A percentile compares a stretch with the other conserved stretches of the same genome.
Conservation (phyloP, 2,113 vertebrate genomes). For the Rhagologus leucostigma region DNA sequence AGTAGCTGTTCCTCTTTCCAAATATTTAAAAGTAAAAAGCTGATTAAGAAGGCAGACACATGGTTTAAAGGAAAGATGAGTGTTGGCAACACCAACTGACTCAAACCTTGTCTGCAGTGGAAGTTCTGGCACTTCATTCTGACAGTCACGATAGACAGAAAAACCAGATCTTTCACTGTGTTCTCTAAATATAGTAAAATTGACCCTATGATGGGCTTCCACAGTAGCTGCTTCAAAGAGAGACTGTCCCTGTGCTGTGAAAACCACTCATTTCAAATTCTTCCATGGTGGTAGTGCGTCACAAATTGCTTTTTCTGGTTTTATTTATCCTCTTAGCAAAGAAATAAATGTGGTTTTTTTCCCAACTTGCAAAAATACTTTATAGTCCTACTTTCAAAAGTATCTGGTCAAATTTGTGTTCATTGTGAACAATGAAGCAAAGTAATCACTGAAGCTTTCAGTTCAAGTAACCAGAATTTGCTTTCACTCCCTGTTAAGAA, state of each 20-base stretch:
- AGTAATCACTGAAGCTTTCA: background rate
- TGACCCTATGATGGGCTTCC: background rate
- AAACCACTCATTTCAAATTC: background rate
- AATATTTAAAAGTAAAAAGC: background rate
- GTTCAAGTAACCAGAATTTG: background rate
- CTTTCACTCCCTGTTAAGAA: background rate
- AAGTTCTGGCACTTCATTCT: background rate
- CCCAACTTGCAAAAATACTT: background rate
- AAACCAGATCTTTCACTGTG: fast-evolving
- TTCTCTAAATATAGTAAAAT: background rate
- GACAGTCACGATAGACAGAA: background rate
- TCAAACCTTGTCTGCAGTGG: background rate
- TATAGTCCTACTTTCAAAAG: background rate
- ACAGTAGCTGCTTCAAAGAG: background rate
- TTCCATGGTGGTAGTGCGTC: background rate
- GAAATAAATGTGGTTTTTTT: background rate
- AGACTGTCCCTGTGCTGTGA: background rate
- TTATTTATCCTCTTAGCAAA: background rate
- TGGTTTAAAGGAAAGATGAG: background rate
- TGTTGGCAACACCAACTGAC: background rate
- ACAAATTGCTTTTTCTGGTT: background rate
- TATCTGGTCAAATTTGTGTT: background rate
- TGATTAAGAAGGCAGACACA: background rate
- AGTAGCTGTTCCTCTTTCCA: background rate
- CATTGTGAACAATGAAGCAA: background rate